phyloP scores from a whole-genome alignment of 2,113 vertebrate species.

The Tupaia chinensis region DNA sequence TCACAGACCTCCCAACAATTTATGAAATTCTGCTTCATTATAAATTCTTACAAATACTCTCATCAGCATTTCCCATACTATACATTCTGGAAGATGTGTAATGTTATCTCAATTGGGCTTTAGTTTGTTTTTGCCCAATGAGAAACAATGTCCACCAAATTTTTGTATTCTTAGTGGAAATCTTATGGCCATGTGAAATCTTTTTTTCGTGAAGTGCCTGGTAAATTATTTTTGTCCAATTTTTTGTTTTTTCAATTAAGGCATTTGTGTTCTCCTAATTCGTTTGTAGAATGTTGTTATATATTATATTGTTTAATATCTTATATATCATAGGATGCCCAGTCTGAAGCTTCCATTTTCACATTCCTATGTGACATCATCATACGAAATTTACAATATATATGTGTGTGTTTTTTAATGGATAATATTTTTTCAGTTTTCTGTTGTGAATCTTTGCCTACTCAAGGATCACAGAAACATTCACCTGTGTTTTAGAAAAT shows the following conservation, averaged over 20 bases:
- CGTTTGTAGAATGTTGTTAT: not conserved
- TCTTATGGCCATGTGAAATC: not conserved
- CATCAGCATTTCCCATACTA: not conserved
- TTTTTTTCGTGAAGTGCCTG: not conserved
- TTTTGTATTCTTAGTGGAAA: not conserved
- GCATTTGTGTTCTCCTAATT: not conserved
- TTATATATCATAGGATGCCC: not conserved
- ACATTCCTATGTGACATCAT: not conserved
- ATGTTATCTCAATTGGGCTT: not conserved
- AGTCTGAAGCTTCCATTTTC: not conserved
- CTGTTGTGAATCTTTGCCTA: not conserved
- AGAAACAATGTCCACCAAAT: not conserved
- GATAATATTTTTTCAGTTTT: not conserved
- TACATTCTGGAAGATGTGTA: not conserved
- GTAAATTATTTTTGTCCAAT: not conserved
- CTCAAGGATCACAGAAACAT: not conserved
- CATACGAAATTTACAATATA: not conserved
- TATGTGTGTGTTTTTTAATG: not conserved
- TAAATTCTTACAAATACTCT: not conserved
- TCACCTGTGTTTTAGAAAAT: not conserved
- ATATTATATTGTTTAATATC: not conserved
- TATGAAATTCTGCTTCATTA: not conserved
- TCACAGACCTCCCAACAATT: not conserved
- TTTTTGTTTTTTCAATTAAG: not conserved
- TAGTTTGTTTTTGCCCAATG: not conserved